A percentile compares a stretch with the other conserved stretches of the same genome.
Conservation (phyloP, 2,113 vertebrate species). For the Cettia cetti region DNA sequence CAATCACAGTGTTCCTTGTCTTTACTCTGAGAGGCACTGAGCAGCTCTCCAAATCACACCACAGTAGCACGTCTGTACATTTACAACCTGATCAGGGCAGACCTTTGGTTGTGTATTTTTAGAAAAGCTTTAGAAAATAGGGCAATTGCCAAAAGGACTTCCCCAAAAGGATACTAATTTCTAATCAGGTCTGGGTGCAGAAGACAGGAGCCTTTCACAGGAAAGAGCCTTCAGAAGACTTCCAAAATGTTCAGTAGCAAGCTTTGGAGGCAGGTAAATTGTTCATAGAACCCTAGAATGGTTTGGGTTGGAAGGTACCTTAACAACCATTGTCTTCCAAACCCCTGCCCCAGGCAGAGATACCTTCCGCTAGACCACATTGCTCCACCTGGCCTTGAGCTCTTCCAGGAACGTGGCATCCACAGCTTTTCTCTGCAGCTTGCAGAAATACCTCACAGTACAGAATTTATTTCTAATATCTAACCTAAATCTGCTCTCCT, state of each 20-base stretch:
- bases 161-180: not conserved
- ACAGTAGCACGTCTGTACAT: rapidly evolving
- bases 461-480: not conserved
- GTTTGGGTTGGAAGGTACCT: not conserved
- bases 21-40: not conserved
- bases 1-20: not conserved
- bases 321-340: not conserved
- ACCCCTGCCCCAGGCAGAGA: not conserved
- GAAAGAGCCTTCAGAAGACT: not conserved
- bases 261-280: not conserved
- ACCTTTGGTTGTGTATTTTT: not conserved
- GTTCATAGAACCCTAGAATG: not conserved
- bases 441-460: not conserved
- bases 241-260: not conserved
- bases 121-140: not conserved
- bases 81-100: not conserved
- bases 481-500: not conserved
- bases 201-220: not conserved
- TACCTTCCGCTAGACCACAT: not conserved
- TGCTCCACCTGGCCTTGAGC: not conserved
- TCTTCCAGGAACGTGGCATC: not conserved
- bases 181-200: not conserved
- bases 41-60: not conserved
- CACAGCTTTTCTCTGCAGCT: not conserved
- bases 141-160: not conserved